Conservation (phyloP, 2,888 invertebrate species). For the Blastobasis lacticolella region DNA sequence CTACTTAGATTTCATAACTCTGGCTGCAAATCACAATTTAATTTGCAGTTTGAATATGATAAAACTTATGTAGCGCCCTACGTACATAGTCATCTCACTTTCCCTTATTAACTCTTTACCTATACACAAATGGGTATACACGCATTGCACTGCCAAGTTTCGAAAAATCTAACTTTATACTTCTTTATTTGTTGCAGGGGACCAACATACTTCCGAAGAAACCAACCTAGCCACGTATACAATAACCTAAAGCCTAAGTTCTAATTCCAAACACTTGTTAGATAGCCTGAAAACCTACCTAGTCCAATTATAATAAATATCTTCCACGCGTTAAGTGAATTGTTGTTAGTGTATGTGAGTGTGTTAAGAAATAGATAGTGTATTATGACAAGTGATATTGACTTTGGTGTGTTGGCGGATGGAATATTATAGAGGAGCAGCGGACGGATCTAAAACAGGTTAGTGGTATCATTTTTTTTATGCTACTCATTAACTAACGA, state of each 20-base stretch:
- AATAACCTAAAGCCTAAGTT: constrained; percentile 14
- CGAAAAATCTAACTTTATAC: background rate
- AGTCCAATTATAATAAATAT: constrained; percentile 1
- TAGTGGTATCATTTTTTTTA: no score
- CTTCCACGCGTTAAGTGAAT: background rate
- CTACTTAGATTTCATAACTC: no score
- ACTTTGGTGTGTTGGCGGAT: constrained; percentile 19
- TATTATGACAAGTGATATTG: constrained; percentile 6
- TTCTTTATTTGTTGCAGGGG: constrained; percentile 53
- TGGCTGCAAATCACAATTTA: no score
- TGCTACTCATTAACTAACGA: no score
- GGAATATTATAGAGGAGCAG: constrained; percentile 18
- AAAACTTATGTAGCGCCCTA: no score
- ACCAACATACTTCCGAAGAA: constrained; percentile 38
- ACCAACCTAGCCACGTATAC: constrained; percentile 18
- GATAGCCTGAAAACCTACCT: constrained; percentile 2
- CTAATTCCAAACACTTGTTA: constrained; percentile 4
- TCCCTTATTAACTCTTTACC: no score
- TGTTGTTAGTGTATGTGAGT: background rate
- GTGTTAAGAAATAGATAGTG: constrained; percentile 3
- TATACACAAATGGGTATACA: no score
- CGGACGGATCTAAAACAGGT: no score
- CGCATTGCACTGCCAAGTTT: no score
- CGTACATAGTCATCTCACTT: no score
- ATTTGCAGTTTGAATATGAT: no score